Evolutionary conservation across 2,888 invertebrate species (phyloP).

Genomic region (Pseudococcus longispinus): DNA sequence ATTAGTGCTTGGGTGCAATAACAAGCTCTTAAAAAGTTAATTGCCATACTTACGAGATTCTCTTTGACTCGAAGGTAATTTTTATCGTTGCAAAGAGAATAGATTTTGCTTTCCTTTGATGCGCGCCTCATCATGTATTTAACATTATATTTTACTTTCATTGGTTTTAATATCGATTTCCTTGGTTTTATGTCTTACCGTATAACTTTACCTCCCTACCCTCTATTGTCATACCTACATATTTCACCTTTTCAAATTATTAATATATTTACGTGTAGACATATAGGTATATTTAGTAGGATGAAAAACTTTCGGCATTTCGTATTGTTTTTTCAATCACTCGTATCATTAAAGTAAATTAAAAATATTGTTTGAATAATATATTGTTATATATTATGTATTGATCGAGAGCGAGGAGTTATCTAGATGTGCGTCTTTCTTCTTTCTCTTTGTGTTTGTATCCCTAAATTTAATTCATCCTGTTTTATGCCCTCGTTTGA

Average conservation of each 20-base stretch:
- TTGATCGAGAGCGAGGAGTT: not conserved
- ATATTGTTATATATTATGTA: not conserved
- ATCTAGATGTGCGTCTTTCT: not conserved
- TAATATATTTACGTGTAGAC: not conserved
- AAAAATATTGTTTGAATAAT: not conserved
- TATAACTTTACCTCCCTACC: not conserved
- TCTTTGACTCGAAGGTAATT: not conserved
- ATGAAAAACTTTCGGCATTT: conserved; percentile 56
- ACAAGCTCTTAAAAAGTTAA: not conserved
- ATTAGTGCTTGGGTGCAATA: not conserved
- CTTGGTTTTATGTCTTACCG: not conserved
- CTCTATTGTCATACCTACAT: not conserved
- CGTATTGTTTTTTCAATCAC: conserved; percentile 49
- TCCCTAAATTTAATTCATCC: not conserved
- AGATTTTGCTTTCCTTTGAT: not conserved
- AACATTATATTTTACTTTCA: conserved; percentile 10
- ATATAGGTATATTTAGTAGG: not conserved
- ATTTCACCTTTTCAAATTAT: not conserved
- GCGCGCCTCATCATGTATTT: not conserved
- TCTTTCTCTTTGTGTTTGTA: not conserved
- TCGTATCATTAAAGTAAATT: conserved; percentile 37
- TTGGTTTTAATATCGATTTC: not conserved
- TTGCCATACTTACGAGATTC: not conserved
- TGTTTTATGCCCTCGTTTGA: not conserved
- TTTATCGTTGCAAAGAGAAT: not conserved